Evolutionary conservation across 2,888 invertebrate species (phyloP).

Genomic region (Mimachlamys varia): DNA sequence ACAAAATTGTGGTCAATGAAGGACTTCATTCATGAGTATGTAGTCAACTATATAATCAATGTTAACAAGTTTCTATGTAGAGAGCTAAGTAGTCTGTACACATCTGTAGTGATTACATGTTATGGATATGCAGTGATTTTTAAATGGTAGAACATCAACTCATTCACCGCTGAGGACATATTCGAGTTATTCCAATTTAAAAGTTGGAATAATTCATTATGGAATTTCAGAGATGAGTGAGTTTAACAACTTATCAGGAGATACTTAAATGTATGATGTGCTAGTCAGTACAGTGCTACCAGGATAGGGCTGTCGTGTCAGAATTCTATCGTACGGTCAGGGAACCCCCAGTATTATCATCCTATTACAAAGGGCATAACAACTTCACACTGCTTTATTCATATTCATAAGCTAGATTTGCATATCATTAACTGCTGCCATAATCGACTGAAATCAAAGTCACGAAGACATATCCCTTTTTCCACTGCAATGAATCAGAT

Average conservation of each 20-base stretch:
- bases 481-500: background rate
- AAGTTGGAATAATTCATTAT: too few relatives aligned
- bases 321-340: background rate
- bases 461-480: conserved; percentile 8
- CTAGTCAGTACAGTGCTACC: background rate
- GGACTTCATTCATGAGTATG: background rate
- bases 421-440: background rate
- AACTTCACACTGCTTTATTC: background rate
- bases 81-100: background rate
- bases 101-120: background rate
- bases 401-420: background rate
- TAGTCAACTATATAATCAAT: background rate
- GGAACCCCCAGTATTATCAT: background rate
- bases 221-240: too few relatives aligned
- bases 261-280: background rate
- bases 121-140: background rate
- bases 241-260: background rate
- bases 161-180: too few relatives aligned
- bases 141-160: background rate
- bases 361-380: background rate
- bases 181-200: too few relatives aligned
- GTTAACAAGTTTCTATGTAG: background rate
- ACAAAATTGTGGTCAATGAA: background rate
- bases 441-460: background rate
- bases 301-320: background rate